phyloP scores from a whole-genome alignment of 2,888 invertebrate species.

The Arrhopalites spinosus region DNA sequence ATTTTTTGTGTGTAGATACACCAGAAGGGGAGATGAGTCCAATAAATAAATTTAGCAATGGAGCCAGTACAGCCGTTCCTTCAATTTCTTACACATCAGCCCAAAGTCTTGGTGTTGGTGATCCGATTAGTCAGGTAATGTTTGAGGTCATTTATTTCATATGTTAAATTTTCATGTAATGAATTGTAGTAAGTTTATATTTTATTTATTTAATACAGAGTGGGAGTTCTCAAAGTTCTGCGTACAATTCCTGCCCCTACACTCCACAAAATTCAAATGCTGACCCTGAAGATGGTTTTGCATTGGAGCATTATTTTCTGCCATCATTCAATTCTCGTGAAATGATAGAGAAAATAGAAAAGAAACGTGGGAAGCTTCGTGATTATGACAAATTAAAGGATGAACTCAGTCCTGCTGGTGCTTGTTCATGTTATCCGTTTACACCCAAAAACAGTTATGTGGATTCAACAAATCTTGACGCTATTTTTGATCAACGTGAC shows the following conservation, averaged over 20 bases:
- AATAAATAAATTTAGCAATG: constrained; percentile 44
- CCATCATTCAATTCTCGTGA: constrained; percentile 61
- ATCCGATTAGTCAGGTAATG: constrained; percentile 54
- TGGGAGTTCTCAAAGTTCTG: constrained; percentile 57
- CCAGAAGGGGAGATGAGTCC: constrained; percentile 55
- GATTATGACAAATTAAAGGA: constrained; percentile 56
- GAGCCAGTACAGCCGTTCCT: constrained; percentile 42
- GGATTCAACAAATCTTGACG: constrained; percentile 56
- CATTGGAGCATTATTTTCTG: constrained; percentile 55
- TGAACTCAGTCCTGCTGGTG: constrained; percentile 53
- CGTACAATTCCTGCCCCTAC: constrained; percentile 57
- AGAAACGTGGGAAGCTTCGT: constrained; percentile 59
- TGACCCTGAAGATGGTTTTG: constrained; percentile 57
- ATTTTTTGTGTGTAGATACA: too few relatives aligned
- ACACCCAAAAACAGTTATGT: constrained; percentile 60
- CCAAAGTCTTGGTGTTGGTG: constrained; percentile 52
- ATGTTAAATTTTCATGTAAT: not conserved
- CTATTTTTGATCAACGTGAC: constrained; percentile 49
- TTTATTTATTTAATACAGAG: constrained; percentile 40
- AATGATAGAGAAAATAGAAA: constrained; percentile 61
- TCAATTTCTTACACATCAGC: constrained; percentile 53
- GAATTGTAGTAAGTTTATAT: constrained; percentile 5
- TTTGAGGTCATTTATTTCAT: not conserved
- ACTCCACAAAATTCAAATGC: constrained; percentile 60
- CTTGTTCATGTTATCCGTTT: constrained; percentile 57